Evolutionary conservation across 2,113 vertebrate species (phyloP), one percentile per base, ranked within the genome.

Genomic region (Zootoca vivipara): DNA sequence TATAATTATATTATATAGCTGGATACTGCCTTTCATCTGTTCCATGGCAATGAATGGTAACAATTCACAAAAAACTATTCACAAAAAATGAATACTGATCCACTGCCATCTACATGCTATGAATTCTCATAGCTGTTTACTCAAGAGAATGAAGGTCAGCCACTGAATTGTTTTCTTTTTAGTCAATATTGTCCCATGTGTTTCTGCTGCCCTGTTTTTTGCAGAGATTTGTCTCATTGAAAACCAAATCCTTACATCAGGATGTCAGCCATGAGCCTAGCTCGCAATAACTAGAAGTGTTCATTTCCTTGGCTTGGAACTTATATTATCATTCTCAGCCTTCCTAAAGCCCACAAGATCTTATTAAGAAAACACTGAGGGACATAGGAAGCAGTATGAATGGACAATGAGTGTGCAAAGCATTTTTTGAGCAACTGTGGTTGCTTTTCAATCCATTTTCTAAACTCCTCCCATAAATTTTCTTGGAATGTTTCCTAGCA

Each of bases 1-100:
- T 95, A 92, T 94, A 95, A 95, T 95, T 90, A 93, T 82, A 94
- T 95, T 95, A 95, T 72, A 91, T 91, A 96, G 85, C 88, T 94
- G 90, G 90, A 83, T 2, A 46, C 88, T 94, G 83, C 80, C 85
- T 96, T 93, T 92, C 89, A 92, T 92, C 86, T 92, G 65, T 90
- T 94, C 92, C 91, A 79, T 88, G 64, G 84, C 40, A 92, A 0
- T 0, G 88, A 81, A 10, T 92, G 86, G 89, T 89, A 91, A 91
- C 0, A 1, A 52, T 52, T 52, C 46, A 12, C 46, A 52, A 52
- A 52, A 72, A 72, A 33, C 8, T 72, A 92, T 79, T 82, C 81
- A 81, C 89, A 85, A 0, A 0, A 78, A 94, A 92, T 93, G 91
- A 96, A 96, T 95, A 93, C 92, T 3, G 78, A 96, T 91, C 91